Percentiles rank a stretch among this genome's conserved stretches.
These are phyloP conservation scores for Oryzias javanicus DNA, from an alignment of 2,113 vertebrate genomes.

Conservation along the genomic window DNA sequence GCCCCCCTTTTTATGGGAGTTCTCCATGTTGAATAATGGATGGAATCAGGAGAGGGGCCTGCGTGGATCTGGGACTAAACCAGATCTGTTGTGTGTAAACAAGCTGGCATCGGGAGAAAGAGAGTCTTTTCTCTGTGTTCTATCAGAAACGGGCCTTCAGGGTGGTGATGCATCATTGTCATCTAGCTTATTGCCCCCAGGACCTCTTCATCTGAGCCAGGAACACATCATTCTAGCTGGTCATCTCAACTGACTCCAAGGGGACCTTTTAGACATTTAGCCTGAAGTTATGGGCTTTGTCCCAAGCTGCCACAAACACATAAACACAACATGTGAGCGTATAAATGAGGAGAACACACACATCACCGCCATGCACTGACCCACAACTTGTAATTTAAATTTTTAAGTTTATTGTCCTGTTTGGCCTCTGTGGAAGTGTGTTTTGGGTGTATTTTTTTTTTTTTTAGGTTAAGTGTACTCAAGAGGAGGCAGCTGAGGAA, in stretches of 20 bases:
- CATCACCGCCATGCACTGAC: too few species aligned
- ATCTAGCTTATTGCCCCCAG: slow-evolving; percentile 24
- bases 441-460: not conserved
- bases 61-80: not conserved
- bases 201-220: slow-evolving; percentile 35
- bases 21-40: slow-evolving; percentile 43
- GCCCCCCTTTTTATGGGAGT: slow-evolving; percentile 19
- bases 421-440: not conserved
- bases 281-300: slow-evolving; percentile 28
- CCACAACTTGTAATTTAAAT: too few species aligned
- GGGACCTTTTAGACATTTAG: slow-evolving; percentile 42
- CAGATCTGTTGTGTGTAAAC: slow-evolving; percentile 22
- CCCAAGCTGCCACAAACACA: slow-evolving; percentile 12
- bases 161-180: slow-evolving; percentile 42
- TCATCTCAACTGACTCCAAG: slow-evolving; percentile 29
- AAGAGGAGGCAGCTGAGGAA: slow-evolving; percentile 14
- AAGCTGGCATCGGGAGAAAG: not conserved
- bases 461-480: slow-evolving; percentile 3
- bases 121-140: not conserved
- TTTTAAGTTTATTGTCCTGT: too few species aligned
- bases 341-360: not conserved
- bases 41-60: slow-evolving; percentile 14
- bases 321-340: not conserved
- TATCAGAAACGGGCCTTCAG: slow-evolving; percentile 11
- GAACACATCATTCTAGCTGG: slow-evolving; percentile 27